Conservation (phyloP, 1,140 invertebrate genomes). For the Zaprionus inermis region DNA sequence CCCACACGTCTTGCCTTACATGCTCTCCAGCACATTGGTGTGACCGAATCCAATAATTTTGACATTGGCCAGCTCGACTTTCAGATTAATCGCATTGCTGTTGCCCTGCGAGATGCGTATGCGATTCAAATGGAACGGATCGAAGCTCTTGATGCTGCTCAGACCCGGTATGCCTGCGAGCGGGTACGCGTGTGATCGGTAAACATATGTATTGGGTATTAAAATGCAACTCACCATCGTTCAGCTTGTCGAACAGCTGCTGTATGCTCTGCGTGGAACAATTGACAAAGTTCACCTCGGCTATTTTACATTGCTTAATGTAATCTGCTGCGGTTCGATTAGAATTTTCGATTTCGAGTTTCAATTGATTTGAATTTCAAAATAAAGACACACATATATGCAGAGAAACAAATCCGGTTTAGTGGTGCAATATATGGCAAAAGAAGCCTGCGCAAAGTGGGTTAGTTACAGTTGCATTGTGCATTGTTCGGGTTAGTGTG, state of each 20-base stretch:
- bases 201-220: background rate
- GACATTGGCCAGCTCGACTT: slow-evolving; percentile 88
- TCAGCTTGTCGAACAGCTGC: slow-evolving; percentile 86
- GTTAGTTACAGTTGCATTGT: slow-evolving; percentile 63
- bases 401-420: slow-evolving; percentile 72
- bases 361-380: slow-evolving; percentile 46
- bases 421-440: slow-evolving; percentile 67
- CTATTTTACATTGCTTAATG: slow-evolving; percentile 87
- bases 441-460: slow-evolving; percentile 37
- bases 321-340: slow-evolving; percentile 86
- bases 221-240: slow-evolving; percentile 72
- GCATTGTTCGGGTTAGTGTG: slow-evolving; percentile 2
- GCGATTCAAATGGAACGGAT: slow-evolving; percentile 87
- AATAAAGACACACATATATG: slow-evolving; percentile 49
- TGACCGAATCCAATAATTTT: slow-evolving; percentile 87
- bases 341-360: slow-evolving; percentile 60
- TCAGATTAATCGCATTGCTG: slow-evolving; percentile 87
- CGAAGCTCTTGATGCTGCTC: slow-evolving; percentile 85
- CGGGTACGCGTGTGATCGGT: background rate
- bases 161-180: slow-evolving; percentile 77
- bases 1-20: slow-evolving; percentile 84
- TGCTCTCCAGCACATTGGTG: slow-evolving; percentile 87
- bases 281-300: slow-evolving; percentile 86
- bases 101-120: slow-evolving; percentile 88
- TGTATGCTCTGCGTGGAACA: slow-evolving; percentile 88